Evolutionary conservation across 2,797 vertebrate genomes (phyloP).

Genomic region (Alfaro cultratus): DNA sequence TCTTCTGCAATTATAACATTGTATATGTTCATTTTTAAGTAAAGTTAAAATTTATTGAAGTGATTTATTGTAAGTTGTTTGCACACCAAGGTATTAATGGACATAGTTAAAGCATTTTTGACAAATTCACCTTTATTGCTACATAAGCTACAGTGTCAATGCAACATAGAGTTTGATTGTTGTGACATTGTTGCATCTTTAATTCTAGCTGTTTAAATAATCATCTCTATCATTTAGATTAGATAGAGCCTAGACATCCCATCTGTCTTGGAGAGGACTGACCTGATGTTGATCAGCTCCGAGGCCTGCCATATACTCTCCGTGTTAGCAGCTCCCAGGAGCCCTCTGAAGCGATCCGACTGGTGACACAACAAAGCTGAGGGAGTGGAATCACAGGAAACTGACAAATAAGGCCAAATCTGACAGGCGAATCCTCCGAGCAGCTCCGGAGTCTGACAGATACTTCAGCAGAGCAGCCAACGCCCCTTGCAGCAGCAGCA

Average conservation of each 20-base stretch:
- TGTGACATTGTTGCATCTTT: conserved; percentile 42
- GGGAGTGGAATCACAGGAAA: conserved; percentile 68
- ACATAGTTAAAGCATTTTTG: not conserved
- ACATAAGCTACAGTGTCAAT: not conserved
- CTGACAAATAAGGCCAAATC: conserved; percentile 74
- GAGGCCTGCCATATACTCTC: conserved; percentile 35
- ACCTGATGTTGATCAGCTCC: conserved; percentile 59
- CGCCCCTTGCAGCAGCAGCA: conserved; percentile 44
- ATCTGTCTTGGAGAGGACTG: conserved; percentile 37
- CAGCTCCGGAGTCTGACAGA: conserved; percentile 60
- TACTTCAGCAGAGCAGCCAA: conserved; percentile 58
- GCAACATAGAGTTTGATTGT: conserved; percentile 10
- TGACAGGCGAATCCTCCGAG: conserved; percentile 71
- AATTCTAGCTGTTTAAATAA: conserved; percentile 33
- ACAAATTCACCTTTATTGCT: not conserved
- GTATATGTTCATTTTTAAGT: not conserved
- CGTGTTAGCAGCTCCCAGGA: conserved; percentile 47
- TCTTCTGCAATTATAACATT: not conserved
- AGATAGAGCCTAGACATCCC: conserved; percentile 20
- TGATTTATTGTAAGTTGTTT: not conserved
- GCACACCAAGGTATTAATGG: not conserved
- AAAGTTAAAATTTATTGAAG: not conserved
- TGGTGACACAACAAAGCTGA: conserved; percentile 68
- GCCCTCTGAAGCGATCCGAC: conserved; percentile 52
- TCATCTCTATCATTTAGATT: conserved; percentile 35